Percentiles rank a stretch among this genome's conserved stretches.
These are phyloP conservation scores for Archips xylosteana DNA, from an alignment of 2,888 invertebrate genomes.

Conservation along the genomic window DNA sequence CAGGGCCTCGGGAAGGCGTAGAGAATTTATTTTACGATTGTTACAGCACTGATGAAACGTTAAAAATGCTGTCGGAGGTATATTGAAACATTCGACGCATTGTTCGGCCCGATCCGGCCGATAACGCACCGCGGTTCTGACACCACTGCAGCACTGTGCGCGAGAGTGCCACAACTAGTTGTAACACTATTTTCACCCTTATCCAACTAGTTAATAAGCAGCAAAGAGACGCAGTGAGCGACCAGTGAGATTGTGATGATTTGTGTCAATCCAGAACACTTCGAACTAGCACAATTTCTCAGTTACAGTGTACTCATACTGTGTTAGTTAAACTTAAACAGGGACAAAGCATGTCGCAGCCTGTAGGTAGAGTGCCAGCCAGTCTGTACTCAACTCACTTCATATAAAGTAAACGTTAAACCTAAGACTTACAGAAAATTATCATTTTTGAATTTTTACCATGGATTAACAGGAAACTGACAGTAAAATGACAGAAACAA, in stretches of 20 bases:
- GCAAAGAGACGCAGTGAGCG: background rate
- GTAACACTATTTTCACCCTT: background rate
- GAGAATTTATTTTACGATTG: slow-evolving; percentile 85
- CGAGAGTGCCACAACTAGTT: background rate
- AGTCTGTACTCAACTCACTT: background rate
- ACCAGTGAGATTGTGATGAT: background rate
- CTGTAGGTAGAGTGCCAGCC: background rate
- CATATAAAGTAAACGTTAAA: too few relatives aligned
- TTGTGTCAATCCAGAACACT: background rate
- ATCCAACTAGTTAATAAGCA: background rate
- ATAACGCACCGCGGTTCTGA: slow-evolving; percentile 75
- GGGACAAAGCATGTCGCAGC: background rate
- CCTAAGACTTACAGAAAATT: too few relatives aligned
- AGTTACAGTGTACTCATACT: background rate
- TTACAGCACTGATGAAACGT: slow-evolving; percentile 84
- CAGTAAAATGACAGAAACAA: too few relatives aligned
- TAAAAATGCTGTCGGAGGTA: slow-evolving; percentile 83
- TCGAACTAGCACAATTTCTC: background rate
- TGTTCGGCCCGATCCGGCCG: slow-evolving; percentile 79
- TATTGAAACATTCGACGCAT: slow-evolving; percentile 84
- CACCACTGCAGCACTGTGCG: background rate
- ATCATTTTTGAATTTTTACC: too few relatives aligned
- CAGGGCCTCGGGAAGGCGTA: slow-evolving; percentile 83
- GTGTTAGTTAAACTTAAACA: background rate
- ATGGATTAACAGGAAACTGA: too few relatives aligned